A percentile compares a stretch with the other conserved stretches of the same genome.
phyloP scores from a whole-genome alignment of 2,797 vertebrate genomes.

The Xenopus petersii region DNA sequence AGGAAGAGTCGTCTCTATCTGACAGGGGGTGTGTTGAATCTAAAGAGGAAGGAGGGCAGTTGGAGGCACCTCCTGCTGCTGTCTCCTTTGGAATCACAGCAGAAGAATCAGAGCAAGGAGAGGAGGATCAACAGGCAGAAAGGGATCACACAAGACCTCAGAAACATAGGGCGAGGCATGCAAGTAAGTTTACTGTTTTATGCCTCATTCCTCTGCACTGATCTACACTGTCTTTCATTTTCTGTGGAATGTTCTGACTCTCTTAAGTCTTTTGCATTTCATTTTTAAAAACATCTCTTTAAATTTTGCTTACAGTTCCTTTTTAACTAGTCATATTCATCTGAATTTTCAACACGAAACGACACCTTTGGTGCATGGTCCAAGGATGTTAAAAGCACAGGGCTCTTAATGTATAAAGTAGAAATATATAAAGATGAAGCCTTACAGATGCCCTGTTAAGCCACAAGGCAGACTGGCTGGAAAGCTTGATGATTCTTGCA shows the following conservation, averaged over 20 bases:
- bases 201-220: neutral
- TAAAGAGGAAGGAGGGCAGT: constrained; percentile 80
- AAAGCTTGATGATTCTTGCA: constrained; percentile 81
- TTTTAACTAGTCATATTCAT: neutral
- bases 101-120: constrained; percentile 84
- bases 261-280: neutral
- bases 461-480: constrained; percentile 42
- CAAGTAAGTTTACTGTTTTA: constrained; percentile 81
- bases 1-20: constrained; percentile 65
- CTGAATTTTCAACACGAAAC: neutral
- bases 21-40: constrained; percentile 77
- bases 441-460: neutral
- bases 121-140: constrained; percentile 74
- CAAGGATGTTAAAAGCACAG: neutral
- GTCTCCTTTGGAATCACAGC: constrained; percentile 82
- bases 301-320: neutral
- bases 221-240: neutral
- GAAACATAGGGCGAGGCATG: constrained; percentile 88
- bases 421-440: neutral
- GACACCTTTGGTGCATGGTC: neutral
- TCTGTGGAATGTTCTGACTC: neutral
- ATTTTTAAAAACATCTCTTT: too few relatives aligned
- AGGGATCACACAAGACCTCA: constrained; percentile 81
- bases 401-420: neutral
- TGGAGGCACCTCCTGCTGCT: constrained; percentile 76